Conservation (phyloP, 2,888 invertebrate genomes). For the Eristalis arbustorum region DNA sequence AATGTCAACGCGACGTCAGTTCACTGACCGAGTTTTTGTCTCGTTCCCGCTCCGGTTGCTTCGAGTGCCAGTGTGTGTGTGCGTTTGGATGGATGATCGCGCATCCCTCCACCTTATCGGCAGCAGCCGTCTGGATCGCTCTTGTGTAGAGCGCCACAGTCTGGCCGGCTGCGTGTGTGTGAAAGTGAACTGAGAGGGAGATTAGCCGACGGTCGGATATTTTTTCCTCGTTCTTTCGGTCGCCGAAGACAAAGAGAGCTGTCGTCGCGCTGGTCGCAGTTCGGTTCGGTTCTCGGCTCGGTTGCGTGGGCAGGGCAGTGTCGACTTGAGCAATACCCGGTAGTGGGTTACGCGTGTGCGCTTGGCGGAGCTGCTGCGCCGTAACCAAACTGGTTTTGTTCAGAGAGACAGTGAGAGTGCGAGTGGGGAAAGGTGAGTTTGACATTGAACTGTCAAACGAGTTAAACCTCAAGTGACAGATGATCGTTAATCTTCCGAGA, state of each 20-base stretch:
- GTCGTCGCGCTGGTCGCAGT: neutral
- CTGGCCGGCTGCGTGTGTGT: neutral
- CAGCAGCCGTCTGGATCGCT: conserved; percentile 45
- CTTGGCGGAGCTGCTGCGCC: neutral
- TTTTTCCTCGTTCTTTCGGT: neutral
- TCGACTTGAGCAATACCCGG: neutral
- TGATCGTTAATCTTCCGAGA: neutral
- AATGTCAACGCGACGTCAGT: conserved; percentile 71
- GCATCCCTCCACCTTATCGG: neutral
- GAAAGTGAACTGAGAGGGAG: neutral
- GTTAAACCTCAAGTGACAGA: neutral
- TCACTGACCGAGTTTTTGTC: conserved; percentile 71
- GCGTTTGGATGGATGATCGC: neutral
- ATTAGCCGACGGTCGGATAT: neutral
- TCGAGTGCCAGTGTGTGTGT: neutral
- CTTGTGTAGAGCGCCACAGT: too few species aligned
- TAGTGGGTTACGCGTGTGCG: neutral
- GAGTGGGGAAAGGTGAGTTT: neutral
- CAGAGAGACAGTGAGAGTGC: neutral
- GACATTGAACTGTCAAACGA: neutral
- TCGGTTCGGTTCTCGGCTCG: neutral
- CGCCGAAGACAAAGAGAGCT: neutral
- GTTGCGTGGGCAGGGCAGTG: neutral
- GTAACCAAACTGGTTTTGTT: neutral
- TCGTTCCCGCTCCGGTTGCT: conserved; percentile 16